These are phyloP conservation scores for Mirounga angustirostris DNA, from an alignment of 2,113 vertebrate genomes.

Conservation along the genomic window DNA sequence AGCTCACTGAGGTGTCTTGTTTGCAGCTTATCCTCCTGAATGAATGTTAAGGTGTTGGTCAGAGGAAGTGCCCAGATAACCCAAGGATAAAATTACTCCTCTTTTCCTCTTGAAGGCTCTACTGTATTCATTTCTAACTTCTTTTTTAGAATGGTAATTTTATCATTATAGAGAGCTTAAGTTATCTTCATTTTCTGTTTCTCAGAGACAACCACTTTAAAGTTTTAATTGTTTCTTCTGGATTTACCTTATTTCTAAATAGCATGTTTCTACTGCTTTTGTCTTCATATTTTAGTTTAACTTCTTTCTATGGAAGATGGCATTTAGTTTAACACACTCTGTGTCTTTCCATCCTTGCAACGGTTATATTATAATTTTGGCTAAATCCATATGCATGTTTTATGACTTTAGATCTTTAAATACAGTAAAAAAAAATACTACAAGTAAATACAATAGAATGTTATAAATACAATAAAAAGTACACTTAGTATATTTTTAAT, in stretches of 20 bases:
- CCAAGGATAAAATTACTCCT: neutral
- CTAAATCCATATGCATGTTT: neutral
- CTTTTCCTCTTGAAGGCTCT: neutral
- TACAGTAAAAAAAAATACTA: neutral
- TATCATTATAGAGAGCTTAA: constrained; percentile 22
- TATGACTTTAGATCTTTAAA: neutral
- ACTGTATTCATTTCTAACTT: neutral
- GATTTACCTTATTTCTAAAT: constrained; percentile 33
- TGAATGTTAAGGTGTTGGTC: neutral
- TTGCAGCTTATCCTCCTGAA: neutral
- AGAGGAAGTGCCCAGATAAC: neutral
- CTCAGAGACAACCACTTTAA: neutral
- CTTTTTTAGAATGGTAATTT: constrained; percentile 46
- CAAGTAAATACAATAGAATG: neutral
- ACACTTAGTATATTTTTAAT: neutral
- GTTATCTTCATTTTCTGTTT: constrained; percentile 24
- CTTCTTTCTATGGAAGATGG: neutral
- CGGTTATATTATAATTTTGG: constrained; percentile 17
- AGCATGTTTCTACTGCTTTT: neutral
- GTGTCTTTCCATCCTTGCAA: neutral
- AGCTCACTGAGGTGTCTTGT: neutral
- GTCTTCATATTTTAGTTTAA: constrained; percentile 21
- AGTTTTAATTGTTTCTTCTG: constrained; percentile 33
- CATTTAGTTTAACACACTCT: constrained; percentile 23
- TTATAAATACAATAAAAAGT: constrained; percentile 31